Evolutionary conservation across 2,113 vertebrate genomes (phyloP).

Genomic region (Hemicordylus capensis): DNA sequence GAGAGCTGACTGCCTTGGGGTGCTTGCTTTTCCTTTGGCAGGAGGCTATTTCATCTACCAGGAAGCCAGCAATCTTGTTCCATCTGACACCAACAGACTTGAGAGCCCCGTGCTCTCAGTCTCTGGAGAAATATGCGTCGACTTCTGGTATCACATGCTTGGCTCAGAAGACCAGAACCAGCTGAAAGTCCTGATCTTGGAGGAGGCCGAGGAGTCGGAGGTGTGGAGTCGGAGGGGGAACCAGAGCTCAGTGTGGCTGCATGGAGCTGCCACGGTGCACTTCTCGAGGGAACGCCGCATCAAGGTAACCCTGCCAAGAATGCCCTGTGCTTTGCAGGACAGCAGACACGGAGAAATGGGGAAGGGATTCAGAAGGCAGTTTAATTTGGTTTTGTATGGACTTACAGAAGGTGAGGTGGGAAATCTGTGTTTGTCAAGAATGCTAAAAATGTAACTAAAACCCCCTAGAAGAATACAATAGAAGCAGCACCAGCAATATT

Average conservation of each 20-base stretch:
- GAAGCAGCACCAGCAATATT: neutral
- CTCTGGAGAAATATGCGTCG: conserved; percentile 78
- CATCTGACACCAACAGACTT: conserved; percentile 63
- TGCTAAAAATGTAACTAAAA: neutral
- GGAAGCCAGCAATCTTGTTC: conserved; percentile 64
- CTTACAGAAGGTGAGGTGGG: neutral
- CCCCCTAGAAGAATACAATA: neutral
- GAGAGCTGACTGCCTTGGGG: neutral
- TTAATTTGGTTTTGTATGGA: neutral
- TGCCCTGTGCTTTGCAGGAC: neutral
- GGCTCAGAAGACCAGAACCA: conserved; percentile 69
- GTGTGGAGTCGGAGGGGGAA: conserved; percentile 76
- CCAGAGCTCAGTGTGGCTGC: conserved; percentile 73
- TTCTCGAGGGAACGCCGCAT: conserved; percentile 59
- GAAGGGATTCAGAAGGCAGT: neutral
- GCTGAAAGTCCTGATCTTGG: conserved; percentile 72
- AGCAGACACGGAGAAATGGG: neutral
- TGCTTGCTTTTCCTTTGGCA: conserved; percentile 28
- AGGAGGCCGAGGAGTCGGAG: conserved; percentile 35
- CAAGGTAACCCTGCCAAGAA: conserved; percentile 72
- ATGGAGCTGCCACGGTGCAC: conserved; percentile 71
- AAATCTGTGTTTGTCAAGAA: neutral
- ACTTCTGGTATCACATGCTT: conserved; percentile 86
- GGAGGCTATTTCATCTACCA: conserved; percentile 69
- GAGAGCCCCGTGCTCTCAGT: conserved; percentile 70